Conservation (phyloP, 2,113 vertebrate species). For the Phaethornis superciliosus region DNA sequence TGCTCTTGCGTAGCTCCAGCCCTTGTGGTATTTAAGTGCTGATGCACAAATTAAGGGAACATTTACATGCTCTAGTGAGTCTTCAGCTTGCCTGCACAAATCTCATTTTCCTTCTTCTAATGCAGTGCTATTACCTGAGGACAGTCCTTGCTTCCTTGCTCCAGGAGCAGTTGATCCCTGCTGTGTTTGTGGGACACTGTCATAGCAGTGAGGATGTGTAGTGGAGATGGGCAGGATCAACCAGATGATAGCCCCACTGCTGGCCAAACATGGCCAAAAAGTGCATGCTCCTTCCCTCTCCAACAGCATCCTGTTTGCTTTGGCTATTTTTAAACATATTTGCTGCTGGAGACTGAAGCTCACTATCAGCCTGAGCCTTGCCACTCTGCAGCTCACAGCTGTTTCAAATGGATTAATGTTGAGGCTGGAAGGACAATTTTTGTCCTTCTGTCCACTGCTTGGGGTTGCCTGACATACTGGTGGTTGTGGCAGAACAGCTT, state of each 20-base stretch:
- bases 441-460: neutral
- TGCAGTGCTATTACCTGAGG: neutral
- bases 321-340: conserved; percentile 15
- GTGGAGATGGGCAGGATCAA: neutral
- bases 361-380: neutral
- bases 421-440: neutral
- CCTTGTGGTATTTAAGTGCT: conserved; percentile 8
- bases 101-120: conserved; percentile 17
- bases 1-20: neutral
- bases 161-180: neutral
- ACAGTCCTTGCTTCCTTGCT: neutral
- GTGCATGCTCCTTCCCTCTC: neutral
- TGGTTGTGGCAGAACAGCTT: neutral
- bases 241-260: neutral
- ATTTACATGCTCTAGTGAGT: conserved; percentile 11
- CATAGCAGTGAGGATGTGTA: neutral
- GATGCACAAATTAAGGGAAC: conserved; percentile 35
- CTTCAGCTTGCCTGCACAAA: conserved; percentile 6
- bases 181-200: neutral
- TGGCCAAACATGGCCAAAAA: neutral
- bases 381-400: neutral
- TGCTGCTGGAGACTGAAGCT: neutral
- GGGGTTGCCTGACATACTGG: neutral
- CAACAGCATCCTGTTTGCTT: neutral
- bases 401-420: neutral